phyloP scores from a whole-genome alignment of 2,797 vertebrate genomes.

The Micropoecilia bifurca region DNA sequence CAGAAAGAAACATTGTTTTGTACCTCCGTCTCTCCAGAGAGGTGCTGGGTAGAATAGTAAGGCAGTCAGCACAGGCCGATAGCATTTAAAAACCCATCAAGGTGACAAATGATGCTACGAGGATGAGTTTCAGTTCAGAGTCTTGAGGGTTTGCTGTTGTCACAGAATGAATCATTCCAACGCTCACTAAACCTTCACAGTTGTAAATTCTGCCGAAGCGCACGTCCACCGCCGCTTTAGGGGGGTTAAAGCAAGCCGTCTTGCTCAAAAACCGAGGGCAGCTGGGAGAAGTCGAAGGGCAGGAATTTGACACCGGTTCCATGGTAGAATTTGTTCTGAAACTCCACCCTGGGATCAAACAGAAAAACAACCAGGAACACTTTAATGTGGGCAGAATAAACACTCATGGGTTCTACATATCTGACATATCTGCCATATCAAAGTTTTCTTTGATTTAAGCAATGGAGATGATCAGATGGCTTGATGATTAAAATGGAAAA shows the following conservation, averaged over 20 bases:
- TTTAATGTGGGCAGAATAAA: background rate
- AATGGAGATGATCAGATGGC: background rate
- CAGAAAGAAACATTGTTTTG: slow-evolving; percentile 29
- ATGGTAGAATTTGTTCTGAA: slow-evolving; percentile 98
- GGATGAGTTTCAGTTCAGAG: slow-evolving; percentile 60
- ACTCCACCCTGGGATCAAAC: slow-evolving; percentile 90
- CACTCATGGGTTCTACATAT: background rate
- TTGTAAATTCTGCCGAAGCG: slow-evolving; percentile 40
- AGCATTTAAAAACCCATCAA: slow-evolving; percentile 54
- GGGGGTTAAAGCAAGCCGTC: slow-evolving; percentile 77
- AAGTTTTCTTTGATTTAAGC: background rate
- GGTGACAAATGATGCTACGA: slow-evolving; percentile 75
- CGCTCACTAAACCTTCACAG: slow-evolving; percentile 42
- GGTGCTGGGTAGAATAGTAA: slow-evolving; percentile 74
- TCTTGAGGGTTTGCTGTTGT: slow-evolving; percentile 59
- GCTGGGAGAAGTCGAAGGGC: slow-evolving; percentile 91
- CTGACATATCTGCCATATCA: background rate
- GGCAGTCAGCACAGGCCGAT: slow-evolving; percentile 72
- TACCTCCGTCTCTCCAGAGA: slow-evolving; percentile 50
- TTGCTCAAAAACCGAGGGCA: slow-evolving; percentile 83
- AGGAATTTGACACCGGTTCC: slow-evolving; percentile 93
- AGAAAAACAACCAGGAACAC: background rate
- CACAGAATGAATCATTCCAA: slow-evolving; percentile 71
- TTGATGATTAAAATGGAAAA: background rate
- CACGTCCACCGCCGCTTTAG: slow-evolving; percentile 7